Percentiles rank a stretch among this genome's conserved stretches.
phyloP scores from a whole-genome alignment of 37 sponge, comb jelly and placozoan species.

The Bolinopsis microptera region DNA sequence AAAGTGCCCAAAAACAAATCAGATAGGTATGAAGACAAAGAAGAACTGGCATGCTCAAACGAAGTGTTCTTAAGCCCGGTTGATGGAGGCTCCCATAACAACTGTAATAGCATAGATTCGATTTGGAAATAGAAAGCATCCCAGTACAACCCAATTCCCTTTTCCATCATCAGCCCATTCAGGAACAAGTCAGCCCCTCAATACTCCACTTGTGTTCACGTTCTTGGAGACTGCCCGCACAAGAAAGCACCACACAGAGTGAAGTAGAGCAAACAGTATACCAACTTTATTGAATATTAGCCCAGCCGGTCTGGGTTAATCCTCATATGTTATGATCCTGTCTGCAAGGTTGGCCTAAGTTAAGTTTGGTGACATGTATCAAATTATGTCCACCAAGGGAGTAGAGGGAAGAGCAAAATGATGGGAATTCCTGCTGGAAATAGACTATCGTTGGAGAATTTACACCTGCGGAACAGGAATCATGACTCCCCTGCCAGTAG shows the following conservation, averaged over 20 bases:
- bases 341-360: background rate
- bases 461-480: background rate
- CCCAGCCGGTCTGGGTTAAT: slow-evolving; percentile 1
- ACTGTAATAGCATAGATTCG: background rate
- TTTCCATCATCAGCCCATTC: slow-evolving; percentile 59
- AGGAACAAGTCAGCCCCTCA: slow-evolving; percentile 42
- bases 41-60: slow-evolving; percentile 31
- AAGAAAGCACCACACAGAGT: background rate
- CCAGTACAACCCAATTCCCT: slow-evolving; percentile 37
- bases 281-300: background rate
- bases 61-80: slow-evolving; percentile 1
- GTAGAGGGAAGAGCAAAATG: background rate
- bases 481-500: slow-evolving; percentile 32
- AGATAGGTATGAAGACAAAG: slow-evolving; percentile 62
- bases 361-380: background rate
- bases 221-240: background rate
- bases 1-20: background rate
- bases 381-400: background rate
- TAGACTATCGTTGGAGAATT: background rate
- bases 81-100: slow-evolving; percentile 9
- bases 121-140: slow-evolving; percentile 56
- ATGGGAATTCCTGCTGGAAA: slow-evolving; percentile 35
- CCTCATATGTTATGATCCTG: background rate
- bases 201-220: background rate
- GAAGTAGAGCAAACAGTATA: background rate